Evolutionary conservation across 2,888 invertebrate genomes (phyloP), one percentile per base, ranked within the genome.

Genomic region (Sinopyrophorus schimmeli): DNA sequence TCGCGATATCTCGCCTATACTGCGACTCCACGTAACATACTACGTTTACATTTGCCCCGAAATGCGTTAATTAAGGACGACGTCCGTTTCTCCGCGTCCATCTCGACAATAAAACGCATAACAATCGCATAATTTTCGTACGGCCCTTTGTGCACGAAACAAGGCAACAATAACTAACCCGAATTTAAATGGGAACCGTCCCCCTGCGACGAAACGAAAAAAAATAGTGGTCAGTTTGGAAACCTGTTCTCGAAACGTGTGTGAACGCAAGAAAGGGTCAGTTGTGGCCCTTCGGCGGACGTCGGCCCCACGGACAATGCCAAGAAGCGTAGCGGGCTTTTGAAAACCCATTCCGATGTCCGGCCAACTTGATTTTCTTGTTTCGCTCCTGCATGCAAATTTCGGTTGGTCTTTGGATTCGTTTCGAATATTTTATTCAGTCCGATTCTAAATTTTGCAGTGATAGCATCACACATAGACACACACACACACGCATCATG

Each of bases 331-430:
- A 59, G 46, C 59, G 55, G 53, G 58, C 64, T 61, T 50, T 48
- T 46, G 55, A 57, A 52, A 61, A 67, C 65, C n/a, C 63, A 65
- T 66, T 59, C 63, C 62, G 59, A 59, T 70, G 69, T 68, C 68
- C 69, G 66, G 64, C 57, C 58, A 66, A 71, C 70, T 63, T 67
- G 71, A 69, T 69, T 70, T 70, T 70, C 71, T 59, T 65, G 71
- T 71, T 71, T 65, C 62, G 58, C 59, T n/a, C n/a, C 2, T 39
- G 44, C 55, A 52, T 58, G 46, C 40, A 49, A 56, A 54, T 46
- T 47, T 54, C 59, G 62, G 50, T 61, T 53, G 53, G 54, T 54
- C 55, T 61, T 58, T 39, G 59, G 54, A 56, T 57, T 61, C 55
- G 56, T 58, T 59, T 60, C 48, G 57, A 46, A 59, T 57, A 53